Evolutionary conservation across 2,113 vertebrate species (phyloP).

Genomic region (Bubalus kerabau): DNA sequence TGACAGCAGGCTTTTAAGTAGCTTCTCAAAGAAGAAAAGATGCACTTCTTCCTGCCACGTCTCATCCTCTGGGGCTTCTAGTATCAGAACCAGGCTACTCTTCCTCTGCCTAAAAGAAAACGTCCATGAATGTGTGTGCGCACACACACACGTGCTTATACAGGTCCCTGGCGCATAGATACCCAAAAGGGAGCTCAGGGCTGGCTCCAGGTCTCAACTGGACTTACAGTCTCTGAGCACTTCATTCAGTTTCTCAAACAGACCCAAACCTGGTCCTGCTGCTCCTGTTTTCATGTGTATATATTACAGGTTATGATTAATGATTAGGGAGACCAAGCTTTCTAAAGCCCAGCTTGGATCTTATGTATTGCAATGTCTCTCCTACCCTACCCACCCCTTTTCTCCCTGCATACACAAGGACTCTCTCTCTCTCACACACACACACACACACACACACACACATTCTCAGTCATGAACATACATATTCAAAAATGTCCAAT

Average conservation of each 20-base stretch:
- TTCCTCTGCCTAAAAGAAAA: background rate
- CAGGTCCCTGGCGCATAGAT: background rate
- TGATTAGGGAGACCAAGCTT: background rate
- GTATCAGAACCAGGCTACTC: background rate
- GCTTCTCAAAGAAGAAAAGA: background rate
- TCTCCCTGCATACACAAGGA: background rate
- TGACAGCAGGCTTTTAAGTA: background rate
- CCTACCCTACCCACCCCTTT: background rate
- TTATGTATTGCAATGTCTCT: background rate
- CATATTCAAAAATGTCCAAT: background rate
- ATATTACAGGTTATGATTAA: background rate
- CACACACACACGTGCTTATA: background rate
- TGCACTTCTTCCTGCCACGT: background rate
- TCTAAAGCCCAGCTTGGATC: too few relatives aligned
- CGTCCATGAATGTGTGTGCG: rapidly evolving
- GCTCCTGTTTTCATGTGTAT: background rate
- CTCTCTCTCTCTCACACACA: too few relatives aligned
- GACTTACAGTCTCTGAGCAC: background rate
- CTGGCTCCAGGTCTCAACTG: background rate
- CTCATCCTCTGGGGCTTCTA: background rate
- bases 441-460: background rate
- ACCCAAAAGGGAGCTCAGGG: background rate
- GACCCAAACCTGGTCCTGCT: background rate
- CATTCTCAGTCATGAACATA: background rate
- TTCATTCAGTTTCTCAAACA: background rate